phyloP scores from a whole-genome alignment of 2,113 vertebrate species.

The Struthio camelus region DNA sequence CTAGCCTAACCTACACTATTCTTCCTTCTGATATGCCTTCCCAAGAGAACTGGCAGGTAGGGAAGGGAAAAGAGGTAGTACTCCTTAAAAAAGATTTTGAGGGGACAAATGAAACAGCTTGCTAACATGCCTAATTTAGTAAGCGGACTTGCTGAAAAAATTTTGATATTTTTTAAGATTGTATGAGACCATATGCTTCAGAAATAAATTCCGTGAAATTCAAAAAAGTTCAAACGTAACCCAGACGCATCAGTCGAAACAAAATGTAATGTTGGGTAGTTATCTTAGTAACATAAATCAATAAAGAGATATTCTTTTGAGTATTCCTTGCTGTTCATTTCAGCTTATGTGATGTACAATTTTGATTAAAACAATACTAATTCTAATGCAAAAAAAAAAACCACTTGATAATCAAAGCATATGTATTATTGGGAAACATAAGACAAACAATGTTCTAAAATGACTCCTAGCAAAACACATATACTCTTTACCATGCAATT shows the following conservation, averaged over 20 bases:
- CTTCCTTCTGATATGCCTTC: background rate
- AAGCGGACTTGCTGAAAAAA: background rate
- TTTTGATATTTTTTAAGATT: background rate
- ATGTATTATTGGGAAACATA: background rate
- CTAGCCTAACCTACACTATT: fast-evolving
- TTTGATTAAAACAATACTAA: background rate
- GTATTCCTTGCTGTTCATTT: background rate
- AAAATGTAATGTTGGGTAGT: too few species aligned
- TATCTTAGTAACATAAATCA: too few species aligned
- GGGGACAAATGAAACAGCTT: too few species aligned
- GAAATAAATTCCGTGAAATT: too few species aligned
- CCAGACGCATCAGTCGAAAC: too few species aligned
- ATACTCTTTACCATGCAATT: background rate
- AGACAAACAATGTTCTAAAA: background rate
- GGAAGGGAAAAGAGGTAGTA: background rate
- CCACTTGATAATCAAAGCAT: background rate
- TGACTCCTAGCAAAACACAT: background rate
- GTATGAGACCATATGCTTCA: background rate
- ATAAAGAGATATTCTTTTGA: too few species aligned
- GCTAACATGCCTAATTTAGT: fast-evolving
- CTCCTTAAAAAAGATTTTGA: background rate
- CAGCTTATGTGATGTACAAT: background rate
- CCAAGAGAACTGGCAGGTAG: background rate
- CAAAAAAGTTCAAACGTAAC: background rate
- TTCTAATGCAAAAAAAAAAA: background rate